A percentile compares a stretch with the other conserved stretches of the same genome.
Evolutionary conservation across 2,888 invertebrate genomes (phyloP).

Genomic region (Synergus gifuensis): DNA sequence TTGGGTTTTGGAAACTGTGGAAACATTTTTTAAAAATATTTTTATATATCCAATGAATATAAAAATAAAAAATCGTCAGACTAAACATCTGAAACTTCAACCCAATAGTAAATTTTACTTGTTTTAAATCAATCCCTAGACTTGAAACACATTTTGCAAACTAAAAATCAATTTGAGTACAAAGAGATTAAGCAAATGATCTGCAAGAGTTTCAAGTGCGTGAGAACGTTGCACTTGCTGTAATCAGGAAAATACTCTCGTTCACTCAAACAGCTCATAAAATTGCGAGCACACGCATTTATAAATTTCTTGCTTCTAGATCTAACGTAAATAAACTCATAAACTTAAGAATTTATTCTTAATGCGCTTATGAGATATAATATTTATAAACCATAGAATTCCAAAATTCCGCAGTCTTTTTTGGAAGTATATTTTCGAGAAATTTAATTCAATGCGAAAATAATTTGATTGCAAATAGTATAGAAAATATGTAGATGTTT

Average conservation of each 20-base stretch:
- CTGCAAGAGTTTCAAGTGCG: background rate
- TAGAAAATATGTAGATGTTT: background rate
- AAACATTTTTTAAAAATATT: too few species aligned
- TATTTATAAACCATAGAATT: background rate
- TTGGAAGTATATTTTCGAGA: background rate
- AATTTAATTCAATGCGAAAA: background rate
- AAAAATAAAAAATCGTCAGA: too few species aligned
- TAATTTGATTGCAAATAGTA: background rate
- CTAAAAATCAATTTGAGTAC: background rate
- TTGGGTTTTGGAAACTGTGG: too few species aligned
- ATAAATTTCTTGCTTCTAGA: background rate
- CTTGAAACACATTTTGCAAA: background rate
- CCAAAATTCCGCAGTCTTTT: background rate
- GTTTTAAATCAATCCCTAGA: too few species aligned
- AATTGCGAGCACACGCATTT: background rate
- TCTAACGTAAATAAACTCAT: background rate
- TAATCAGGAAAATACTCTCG: background rate
- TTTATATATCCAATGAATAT: too few species aligned
- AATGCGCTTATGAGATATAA: background rate
- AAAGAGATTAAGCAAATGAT: background rate
- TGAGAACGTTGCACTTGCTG: background rate
- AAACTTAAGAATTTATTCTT: background rate
- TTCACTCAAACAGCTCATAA: slow-evolving; percentile 13
- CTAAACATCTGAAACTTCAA: too few species aligned
- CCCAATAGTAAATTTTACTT: too few species aligned